A percentile compares a stretch with the other conserved stretches of the same genome.
These are phyloP conservation scores for Tholera decimalis DNA, from an alignment of 2,888 invertebrate genomes.

Conservation along the genomic window DNA sequence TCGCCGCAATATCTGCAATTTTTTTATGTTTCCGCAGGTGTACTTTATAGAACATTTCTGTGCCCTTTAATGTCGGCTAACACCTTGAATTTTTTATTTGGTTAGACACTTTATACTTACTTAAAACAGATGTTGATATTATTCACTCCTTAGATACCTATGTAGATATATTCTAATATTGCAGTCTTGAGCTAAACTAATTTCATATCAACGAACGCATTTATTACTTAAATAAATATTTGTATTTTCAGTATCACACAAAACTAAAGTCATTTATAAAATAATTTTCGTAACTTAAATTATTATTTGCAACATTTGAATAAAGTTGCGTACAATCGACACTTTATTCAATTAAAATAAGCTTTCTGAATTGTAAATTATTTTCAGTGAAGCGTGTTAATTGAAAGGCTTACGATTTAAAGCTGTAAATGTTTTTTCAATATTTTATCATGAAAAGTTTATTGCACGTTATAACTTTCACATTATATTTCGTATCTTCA, in stretches of 20 bases:
- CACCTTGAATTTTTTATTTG: slow-evolving; percentile 73
- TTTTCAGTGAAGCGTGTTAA: slow-evolving; percentile 22
- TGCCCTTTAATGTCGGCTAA: slow-evolving; percentile 76
- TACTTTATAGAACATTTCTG: slow-evolving; percentile 81
- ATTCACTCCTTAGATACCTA: slow-evolving; percentile 11
- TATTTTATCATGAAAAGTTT: slow-evolving; percentile 19
- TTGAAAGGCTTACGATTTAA: slow-evolving; percentile 17
- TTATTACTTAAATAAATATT: neutral
- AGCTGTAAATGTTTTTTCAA: slow-evolving; percentile 12
- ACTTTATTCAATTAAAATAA: slow-evolving; percentile 50
- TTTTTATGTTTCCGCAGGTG: slow-evolving; percentile 85
- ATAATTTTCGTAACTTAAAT: slow-evolving; percentile 42
- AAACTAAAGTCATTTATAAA: slow-evolving; percentile 4
- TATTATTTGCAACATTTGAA: slow-evolving; percentile 51
- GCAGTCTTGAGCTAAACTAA: neutral
- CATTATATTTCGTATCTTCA: slow-evolving; percentile 31
- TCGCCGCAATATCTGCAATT: slow-evolving; percentile 75
- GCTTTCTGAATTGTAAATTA: slow-evolving; percentile 40
- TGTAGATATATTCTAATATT: neutral
- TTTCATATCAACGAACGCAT: neutral
- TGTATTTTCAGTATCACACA: slow-evolving; percentile 1
- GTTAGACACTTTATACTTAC: slow-evolving; percentile 28
- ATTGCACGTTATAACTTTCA: slow-evolving; percentile 31
- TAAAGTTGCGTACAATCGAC: slow-evolving; percentile 51
- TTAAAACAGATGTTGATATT: slow-evolving; percentile 33